Conservation (phyloP, 1,140 invertebrate genomes). For the Drosophila triauraria region DNA sequence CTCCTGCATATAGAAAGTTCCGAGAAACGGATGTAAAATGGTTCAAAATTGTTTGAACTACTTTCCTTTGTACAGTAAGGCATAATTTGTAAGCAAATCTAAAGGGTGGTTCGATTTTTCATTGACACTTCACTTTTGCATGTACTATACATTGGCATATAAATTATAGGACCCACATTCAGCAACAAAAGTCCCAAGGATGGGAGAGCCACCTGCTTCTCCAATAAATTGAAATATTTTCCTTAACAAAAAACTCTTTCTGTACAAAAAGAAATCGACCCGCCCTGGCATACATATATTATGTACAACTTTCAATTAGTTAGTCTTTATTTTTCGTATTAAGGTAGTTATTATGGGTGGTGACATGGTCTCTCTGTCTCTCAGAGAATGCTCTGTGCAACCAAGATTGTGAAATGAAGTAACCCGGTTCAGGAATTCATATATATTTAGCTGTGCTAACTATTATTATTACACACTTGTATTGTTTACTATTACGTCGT, state of each 20-base stretch:
- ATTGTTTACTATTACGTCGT: slow-evolving; percentile 49
- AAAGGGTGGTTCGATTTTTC: slow-evolving; percentile 21
- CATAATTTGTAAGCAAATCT: slow-evolving; percentile 11
- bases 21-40: slow-evolving; percentile 12
- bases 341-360: slow-evolving; percentile 44
- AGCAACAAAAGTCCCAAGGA: not conserved
- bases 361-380: slow-evolving; percentile 44
- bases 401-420: slow-evolving; percentile 47
- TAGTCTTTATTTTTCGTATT: slow-evolving; percentile 58
- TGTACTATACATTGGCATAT: not conserved
- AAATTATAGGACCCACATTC: too few relatives aligned
- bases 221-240: not conserved
- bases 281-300: slow-evolving; percentile 23
- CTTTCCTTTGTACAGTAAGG: slow-evolving; percentile 21
- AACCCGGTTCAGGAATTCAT: slow-evolving; percentile 73
- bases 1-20: not conserved
- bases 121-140: slow-evolving; percentile 1
- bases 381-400: slow-evolving; percentile 13
- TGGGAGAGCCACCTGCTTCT: too few relatives aligned
- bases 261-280: slow-evolving; percentile 19
- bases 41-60: slow-evolving; percentile 19
- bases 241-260: not conserved
- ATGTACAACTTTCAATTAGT: slow-evolving; percentile 49
- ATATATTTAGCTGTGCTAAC: slow-evolving; percentile 73
- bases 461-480: slow-evolving; percentile 38